Evolutionary conservation across 1,140 invertebrate genomes (phyloP), one percentile per base, ranked within the genome.

Genomic region (Pogonomyrmex californicus): DNA sequence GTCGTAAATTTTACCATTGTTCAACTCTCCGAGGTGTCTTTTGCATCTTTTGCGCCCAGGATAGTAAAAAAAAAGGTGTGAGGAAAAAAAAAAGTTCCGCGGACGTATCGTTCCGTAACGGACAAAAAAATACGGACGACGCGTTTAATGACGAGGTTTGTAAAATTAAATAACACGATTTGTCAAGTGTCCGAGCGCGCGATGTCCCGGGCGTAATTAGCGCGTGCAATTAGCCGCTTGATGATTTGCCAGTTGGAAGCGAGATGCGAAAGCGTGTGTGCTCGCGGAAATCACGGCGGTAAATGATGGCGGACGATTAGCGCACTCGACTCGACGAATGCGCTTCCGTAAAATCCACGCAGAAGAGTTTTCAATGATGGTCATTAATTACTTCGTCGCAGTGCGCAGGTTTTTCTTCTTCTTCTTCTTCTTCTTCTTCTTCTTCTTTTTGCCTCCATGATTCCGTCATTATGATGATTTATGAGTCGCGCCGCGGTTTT

Each of bases 271-370:
- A 81, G 51, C 62, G 70, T 54, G 70, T 82, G 63, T 75, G 70
- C 62, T 47, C 87, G 54, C 38, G 73, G 51, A 82, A 73, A 73
- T 83, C 78, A 38, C 54, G 54, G 44, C 81, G 70, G 66, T 83
- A 89, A 83, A 79, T 73, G 79, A 86, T 73, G 85, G 49, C 56
- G 73, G 47, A 76, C 85, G 68, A 89, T 87, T 87, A 68, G 73
- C 89, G 73, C 89, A 87, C n/a, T 44, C 63, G 44, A 75, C 23
- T 41, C 30, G 51, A 78, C 63, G 78, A 58, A 87, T 63, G 65
- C 83, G 49, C 86, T 87, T 89, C 63, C 54, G 79, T 60, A 83
- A 83, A 83, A 82, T 73, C 23, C 10, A 1, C 51, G 66, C 65
- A 44, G 23, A 82, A 54, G 23, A 71, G 14, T 44, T 38, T 70